These are phyloP conservation scores for Theristus sp. DNA, from an alignment of 2,888 invertebrate genomes.

Conservation along the genomic window DNA sequence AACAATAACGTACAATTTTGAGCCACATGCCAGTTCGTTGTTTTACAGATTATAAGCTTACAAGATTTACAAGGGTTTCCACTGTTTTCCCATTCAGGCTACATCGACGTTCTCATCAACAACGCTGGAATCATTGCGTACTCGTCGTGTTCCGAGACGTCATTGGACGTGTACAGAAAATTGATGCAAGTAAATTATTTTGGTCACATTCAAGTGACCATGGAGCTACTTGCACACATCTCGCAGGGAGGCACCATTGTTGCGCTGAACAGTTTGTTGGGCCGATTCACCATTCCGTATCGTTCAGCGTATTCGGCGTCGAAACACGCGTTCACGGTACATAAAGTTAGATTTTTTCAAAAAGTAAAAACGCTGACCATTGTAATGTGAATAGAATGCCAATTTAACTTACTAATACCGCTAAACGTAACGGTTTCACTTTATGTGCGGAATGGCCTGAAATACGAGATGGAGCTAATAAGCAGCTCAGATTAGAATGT, in stretches of 20 bases:
- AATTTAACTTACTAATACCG: too few species aligned
- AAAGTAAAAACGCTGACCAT: too few species aligned
- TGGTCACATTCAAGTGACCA: constrained; percentile 67
- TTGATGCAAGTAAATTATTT: constrained; percentile 84
- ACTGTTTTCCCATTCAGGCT: too few species aligned
- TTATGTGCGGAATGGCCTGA: too few species aligned
- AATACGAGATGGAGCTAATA: too few species aligned
- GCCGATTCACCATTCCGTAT: constrained; percentile 67
- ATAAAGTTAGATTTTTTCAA: not conserved
- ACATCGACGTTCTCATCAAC: constrained; percentile 62
- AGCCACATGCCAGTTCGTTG: too few species aligned
- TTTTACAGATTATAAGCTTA: too few species aligned
- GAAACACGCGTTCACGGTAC: constrained; percentile 35
- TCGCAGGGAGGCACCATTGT: constrained; percentile 33
- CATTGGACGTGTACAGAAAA: constrained; percentile 58
- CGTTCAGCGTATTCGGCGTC: constrained; percentile 31
- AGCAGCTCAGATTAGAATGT: too few species aligned
- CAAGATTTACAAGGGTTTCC: too few species aligned
- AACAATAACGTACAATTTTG: too few species aligned
- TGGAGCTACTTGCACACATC: constrained; percentile 43
- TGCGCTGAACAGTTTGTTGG: constrained; percentile 74
- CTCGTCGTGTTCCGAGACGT: constrained; percentile 53
- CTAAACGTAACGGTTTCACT: too few species aligned
- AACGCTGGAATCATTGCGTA: constrained; percentile 65
- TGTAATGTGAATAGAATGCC: too few species aligned